Percentiles rank a stretch among this genome's conserved stretches.
phyloP scores from a whole-genome alignment of 1,140 invertebrate genomes.

The Cecropterus lyciades region DNA sequence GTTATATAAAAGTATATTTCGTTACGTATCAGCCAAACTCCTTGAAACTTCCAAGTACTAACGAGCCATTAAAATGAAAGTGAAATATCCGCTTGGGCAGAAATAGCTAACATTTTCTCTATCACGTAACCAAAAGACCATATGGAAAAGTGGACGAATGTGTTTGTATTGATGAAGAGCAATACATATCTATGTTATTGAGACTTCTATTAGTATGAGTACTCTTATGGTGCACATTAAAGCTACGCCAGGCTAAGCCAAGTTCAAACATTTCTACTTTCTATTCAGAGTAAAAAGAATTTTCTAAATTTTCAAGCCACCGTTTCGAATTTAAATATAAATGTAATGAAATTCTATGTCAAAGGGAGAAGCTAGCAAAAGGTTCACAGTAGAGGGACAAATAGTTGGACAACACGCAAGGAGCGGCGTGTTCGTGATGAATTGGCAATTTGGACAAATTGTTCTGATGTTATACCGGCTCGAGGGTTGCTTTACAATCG shows the following conservation, averaged over 20 bases:
- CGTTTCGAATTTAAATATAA: slow-evolving; percentile 13
- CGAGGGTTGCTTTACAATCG: slow-evolving; percentile 24
- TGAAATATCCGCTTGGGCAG: slow-evolving; percentile 21
- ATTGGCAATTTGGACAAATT: slow-evolving; percentile 47
- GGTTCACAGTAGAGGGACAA: slow-evolving; percentile 24
- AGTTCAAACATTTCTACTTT: too few relatives aligned
- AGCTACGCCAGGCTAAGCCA: too few relatives aligned
- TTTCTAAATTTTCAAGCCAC: neutral
- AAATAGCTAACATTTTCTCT: slow-evolving; percentile 15
- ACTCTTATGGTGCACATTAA: too few relatives aligned
- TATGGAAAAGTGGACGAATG: neutral
- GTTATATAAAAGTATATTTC: slow-evolving; percentile 3
- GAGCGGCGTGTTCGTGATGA: slow-evolving; percentile 36
- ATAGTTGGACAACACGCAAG: slow-evolving; percentile 50
- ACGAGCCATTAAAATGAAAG: slow-evolving; percentile 28
- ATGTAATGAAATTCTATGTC: slow-evolving; percentile 7
- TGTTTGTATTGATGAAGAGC: too few relatives aligned
- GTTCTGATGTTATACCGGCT: slow-evolving; percentile 29
- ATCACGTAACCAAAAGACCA: slow-evolving; percentile 7
- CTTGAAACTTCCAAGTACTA: slow-evolving; percentile 29
- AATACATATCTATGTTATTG: too few relatives aligned
- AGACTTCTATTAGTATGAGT: too few relatives aligned
- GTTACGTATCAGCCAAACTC: slow-evolving; percentile 6
- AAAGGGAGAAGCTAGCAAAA: slow-evolving; percentile 15
- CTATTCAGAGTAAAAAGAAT: neutral